Evolutionary conservation across 2,888 invertebrate species (phyloP), one percentile per base, ranked within the genome.

Genomic region (Zonitis immaculata): DNA sequence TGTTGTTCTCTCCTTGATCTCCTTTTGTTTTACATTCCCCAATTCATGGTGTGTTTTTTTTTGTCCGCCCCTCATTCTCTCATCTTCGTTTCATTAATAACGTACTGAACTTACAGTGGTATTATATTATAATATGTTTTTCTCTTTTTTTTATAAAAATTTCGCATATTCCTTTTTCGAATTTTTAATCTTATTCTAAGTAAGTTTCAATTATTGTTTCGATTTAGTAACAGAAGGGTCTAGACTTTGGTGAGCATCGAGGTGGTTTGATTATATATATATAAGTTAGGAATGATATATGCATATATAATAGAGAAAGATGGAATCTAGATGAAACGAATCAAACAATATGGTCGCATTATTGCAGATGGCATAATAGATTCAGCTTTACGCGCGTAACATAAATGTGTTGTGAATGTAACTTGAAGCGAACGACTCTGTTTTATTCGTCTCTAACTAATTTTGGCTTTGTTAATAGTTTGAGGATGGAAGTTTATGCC

Each of bases 401-500:
- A 52, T 59, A n/a, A 54, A 63, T 63, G 66, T 66, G 65, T 64
- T 65, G 64, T 66, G 65, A 66, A 58, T 65, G 64, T 65, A 65
- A 64, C 67, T 62, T 58, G 65, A 63, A 66, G 66, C 64, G 66
- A 65, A 66, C 63, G 66, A 62, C n/a, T n/a, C 66, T 66, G 66
- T 68, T 69, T 68, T 69, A 68, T 69, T 65, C 67, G 63, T 64
- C 66, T 66, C 63, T 63, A 65, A 67, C 69, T 71, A 70, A 71
- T 70, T 71, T 70, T 64, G 67, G 70, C 72, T 71, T 71, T 71
- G 71, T 72, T 72, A 71, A 72, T 72, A 71, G 72, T 72, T 70
- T 65, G 68, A 69, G 69, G 69, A 69, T 69, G n/a, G 66, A 70
- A 72, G 71, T 72, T 71, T 71, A 68, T 65, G 70, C 70, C 67